A percentile compares a stretch with the other conserved stretches of the same genome.
phyloP scores from a whole-genome alignment of 2,797 vertebrate genomes.

The Anguilla anguilla region DNA sequence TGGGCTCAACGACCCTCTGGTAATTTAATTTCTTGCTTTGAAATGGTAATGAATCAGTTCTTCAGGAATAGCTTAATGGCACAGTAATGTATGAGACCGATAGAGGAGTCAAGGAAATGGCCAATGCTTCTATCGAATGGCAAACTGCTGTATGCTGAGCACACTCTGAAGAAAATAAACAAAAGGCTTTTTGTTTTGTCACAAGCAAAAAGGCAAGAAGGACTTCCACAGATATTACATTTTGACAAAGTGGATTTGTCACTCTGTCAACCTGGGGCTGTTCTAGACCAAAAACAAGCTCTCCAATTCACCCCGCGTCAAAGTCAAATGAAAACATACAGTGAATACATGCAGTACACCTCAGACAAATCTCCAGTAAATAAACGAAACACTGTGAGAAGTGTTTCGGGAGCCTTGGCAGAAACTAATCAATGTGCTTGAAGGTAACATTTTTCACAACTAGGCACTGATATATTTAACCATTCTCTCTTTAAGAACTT shows the following conservation, averaged over 20 bases:
- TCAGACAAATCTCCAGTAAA: background rate
- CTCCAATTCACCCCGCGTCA: background rate
- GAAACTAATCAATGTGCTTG: background rate
- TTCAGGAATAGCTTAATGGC: background rate
- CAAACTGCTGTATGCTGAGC: background rate
- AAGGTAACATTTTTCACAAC: background rate
- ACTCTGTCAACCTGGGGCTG: background rate
- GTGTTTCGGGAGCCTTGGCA: background rate
- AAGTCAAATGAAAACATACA: background rate
- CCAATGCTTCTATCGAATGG: background rate
- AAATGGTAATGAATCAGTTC: background rate
- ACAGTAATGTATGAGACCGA: background rate
- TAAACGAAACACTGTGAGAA: background rate
- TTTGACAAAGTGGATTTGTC: background rate
- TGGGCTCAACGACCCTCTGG: background rate
- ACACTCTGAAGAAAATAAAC: background rate
- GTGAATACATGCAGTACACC: background rate
- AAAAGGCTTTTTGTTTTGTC: background rate
- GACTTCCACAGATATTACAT: background rate
- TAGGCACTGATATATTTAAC: background rate
- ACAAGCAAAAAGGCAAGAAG: background rate
- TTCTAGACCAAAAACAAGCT: background rate
- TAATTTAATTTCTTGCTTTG: background rate
- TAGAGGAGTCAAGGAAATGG: background rate
- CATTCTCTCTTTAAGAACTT: background rate